These are phyloP conservation scores for Sisyra nigra DNA, from an alignment of 2,888 invertebrate species.

Conservation along the genomic window DNA sequence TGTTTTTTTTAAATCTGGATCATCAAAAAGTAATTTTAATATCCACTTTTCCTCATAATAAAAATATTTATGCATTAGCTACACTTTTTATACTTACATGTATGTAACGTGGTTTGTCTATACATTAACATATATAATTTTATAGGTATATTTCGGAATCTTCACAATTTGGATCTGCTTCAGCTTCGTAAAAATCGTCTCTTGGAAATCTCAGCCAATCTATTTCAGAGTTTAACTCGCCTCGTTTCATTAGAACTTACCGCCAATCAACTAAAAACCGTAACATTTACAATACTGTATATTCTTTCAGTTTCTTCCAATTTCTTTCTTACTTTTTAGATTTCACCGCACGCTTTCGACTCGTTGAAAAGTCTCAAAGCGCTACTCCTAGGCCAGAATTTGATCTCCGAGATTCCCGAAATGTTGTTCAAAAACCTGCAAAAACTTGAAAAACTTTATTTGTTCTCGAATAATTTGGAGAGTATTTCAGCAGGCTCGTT, in stretches of 20 bases:
- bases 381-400: slow-evolving; percentile 53
- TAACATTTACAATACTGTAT: too few species aligned
- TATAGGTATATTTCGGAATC: slow-evolving; percentile 34
- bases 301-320: too few species aligned
- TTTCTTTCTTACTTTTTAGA: slow-evolving; percentile 26
- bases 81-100: not conserved
- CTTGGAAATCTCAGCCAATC: slow-evolving; percentile 27
- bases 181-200: slow-evolving; percentile 38
- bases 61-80: not conserved
- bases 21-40: not conserved
- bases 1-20: too few species aligned
- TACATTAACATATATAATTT: too few species aligned
- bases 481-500: slow-evolving; percentile 42
- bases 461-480: slow-evolving; percentile 52
- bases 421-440: slow-evolving; percentile 37
- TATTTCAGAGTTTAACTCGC: slow-evolving; percentile 33
- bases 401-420: slow-evolving; percentile 37
- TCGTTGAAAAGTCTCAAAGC: slow-evolving; percentile 38
- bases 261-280: slow-evolving; percentile 33
- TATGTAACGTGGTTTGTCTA: not conserved
- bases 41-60: not conserved
- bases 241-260: slow-evolving; percentile 37
- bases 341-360: slow-evolving; percentile 36
- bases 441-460: slow-evolving; percentile 45
- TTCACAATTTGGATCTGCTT: slow-evolving; percentile 34